Evolutionary conservation across 2,113 vertebrate species (phyloP), one percentile per base, ranked within the genome.

Genomic region (Glaucomys volans): DNA sequence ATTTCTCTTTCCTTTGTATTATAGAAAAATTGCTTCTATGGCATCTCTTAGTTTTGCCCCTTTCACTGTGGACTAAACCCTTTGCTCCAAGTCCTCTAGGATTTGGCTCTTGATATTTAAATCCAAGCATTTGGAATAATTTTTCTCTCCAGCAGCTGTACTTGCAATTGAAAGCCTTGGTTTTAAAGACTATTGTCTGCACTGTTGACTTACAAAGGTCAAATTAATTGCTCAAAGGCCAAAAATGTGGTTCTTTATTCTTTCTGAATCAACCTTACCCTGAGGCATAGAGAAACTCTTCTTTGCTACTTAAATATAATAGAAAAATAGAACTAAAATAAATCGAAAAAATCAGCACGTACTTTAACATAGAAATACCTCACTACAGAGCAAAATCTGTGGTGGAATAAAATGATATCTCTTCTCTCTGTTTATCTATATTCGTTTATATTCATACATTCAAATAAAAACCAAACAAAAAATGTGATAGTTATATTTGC

Each of bases 201-300:
- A 37, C 57, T 91, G 74, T 93, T 96, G 89, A 86, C 76, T 96
- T 95, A 81, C 59, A 92, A 93, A 97, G 97, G 92, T 96, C 92
- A 98, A 90, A 95, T 97, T 98, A 97, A 93, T 95, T 95, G 96
- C 64, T 97, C 92, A 94, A 93, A 96, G 96, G 80, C 87, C 59
- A 80, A 91, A 97, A 96, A 92, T 90, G 69, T 71, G 86, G 69
- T 91, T 83, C 82, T 96, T 87, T 90, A 64, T 96, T 89, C 71
- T 95, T 82, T 75, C 62, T 91, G 91, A 96, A 93, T 93, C 95
- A 95, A 42, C 74, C 64, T 83, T 95, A 86, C 62, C 67, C 54
- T 67, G 69, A 94, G 79, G 91, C 83, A 96, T 54, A 54, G 42
- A 84, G 16, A 75, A 95, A 95, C 44, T 84, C 14, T 57, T 91